phyloP scores from a whole-genome alignment of 2,888 invertebrate species.

The Hoplodrina ambigua region DNA sequence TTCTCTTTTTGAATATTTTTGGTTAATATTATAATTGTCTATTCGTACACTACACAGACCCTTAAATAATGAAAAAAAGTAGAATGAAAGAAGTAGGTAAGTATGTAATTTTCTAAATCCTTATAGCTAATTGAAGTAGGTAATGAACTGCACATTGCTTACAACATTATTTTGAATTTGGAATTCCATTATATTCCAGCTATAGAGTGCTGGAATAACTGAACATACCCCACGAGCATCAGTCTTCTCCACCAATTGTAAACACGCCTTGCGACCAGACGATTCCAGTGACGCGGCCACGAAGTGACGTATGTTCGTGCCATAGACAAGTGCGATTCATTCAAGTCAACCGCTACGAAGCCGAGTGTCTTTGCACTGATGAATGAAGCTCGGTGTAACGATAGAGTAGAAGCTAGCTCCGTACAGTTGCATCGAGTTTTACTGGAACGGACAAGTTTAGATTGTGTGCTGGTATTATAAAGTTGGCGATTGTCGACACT shows the following conservation, averaged over 20 bases:
- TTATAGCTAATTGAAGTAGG: no score
- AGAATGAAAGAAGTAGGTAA: no score
- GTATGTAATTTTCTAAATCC: no score
- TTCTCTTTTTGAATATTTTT: no score
- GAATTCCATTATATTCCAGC: no score
- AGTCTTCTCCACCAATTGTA: not conserved
- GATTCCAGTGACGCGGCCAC: slow-evolving; percentile 42
- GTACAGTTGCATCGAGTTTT: slow-evolving; percentile 40
- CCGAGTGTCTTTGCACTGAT: slow-evolving; percentile 53
- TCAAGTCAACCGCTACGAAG: slow-evolving; percentile 54
- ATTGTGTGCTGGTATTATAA: slow-evolving; percentile 36
- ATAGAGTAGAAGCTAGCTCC: slow-evolving; percentile 12
- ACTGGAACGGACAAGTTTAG: slow-evolving; percentile 39
- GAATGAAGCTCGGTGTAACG: slow-evolving; percentile 46
- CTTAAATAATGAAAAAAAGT: no score
- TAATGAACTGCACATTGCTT: no score
- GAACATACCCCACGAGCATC: no score
- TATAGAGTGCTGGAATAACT: no score
- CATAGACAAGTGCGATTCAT: slow-evolving; percentile 51
- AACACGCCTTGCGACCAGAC: slow-evolving; percentile 20
- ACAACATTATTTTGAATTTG: no score
- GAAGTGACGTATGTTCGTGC: slow-evolving; percentile 44
- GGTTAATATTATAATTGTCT: no score
- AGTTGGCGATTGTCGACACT: slow-evolving; percentile 14
- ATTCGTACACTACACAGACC: no score